Percentiles rank a stretch among this genome's conserved stretches.
Evolutionary conservation across 2,888 invertebrate species (phyloP).

Genomic region (Cacoxenus indagator): DNA sequence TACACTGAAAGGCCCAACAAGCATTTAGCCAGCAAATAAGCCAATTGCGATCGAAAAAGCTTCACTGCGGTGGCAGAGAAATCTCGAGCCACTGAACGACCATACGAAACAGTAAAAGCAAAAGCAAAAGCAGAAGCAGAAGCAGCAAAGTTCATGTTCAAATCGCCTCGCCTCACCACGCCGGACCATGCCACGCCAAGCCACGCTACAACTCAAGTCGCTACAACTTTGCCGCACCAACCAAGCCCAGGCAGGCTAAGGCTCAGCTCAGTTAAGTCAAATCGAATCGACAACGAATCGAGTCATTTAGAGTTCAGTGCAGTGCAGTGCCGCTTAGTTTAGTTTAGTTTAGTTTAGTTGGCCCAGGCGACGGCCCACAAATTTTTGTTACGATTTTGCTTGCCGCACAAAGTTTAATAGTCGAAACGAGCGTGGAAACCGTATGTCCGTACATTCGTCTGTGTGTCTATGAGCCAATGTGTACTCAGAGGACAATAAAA

Average conservation of each 20-base stretch:
- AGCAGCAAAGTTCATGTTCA: constrained; percentile 8
- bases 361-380: constrained; percentile 9
- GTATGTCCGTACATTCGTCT: not conserved
- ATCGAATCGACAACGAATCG: not conserved
- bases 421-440: not conserved
- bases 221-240: not conserved
- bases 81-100: too few relatives aligned
- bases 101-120: not conserved
- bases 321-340: not conserved
- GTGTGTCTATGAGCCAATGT: constrained; percentile 12
- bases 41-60: too few relatives aligned
- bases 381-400: not conserved
- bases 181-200: not conserved
- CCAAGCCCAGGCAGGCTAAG: not conserved
- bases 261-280: not conserved
- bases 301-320: not conserved
- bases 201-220: too few relatives aligned
- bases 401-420: not conserved
- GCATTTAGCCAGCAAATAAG: not conserved
- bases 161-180: not conserved
- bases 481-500: constrained; percentile 58
- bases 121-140: not conserved
- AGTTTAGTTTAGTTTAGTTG: too few relatives aligned
- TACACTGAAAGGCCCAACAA: not conserved
- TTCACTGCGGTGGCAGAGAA: too few relatives aligned